Base-by-base conservation (phyloP, 2,888 invertebrate genomes). In the Hemaris fuciformis region DNA sequence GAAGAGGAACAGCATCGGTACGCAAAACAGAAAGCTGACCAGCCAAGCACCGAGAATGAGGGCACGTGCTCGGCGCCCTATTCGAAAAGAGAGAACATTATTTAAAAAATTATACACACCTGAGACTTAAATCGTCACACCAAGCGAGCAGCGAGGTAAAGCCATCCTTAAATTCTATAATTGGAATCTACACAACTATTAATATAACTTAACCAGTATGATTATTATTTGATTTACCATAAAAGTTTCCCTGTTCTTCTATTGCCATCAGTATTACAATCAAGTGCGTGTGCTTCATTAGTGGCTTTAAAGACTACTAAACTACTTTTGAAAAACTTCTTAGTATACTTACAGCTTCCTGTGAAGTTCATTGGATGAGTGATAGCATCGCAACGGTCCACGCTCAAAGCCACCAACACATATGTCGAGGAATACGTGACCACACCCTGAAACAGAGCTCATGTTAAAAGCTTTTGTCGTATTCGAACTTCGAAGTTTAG, bases 291-390 rank as follows among this genome's bases (percentile, higher is more conserved):
- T n/a, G n/a, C n/a, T n/a, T n/a, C n/a, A n/a, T n/a, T n/a, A n/a
- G n/a, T n/a, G n/a, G n/a, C n/a, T n/a, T n/a, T n/a, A n/a, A n/a
- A n/a, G n/a, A n/a, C n/a, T n/a, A n/a, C n/a, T n/a, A n/a, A n/a
- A n/a, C n/a, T n/a, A n/a, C n/a, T n/a, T n/a, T n/a, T n/a, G n/a
- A n/a, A n/a, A n/a, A n/a, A n/a, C n/a, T n/a, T n/a, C n/a, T n/a
- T n/a, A n/a, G n/a, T n/a, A n/a, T n/a, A 96, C 98, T 97, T 93
- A 98, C 98, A 98, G 85, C 98, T 97, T 77, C 97, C 97, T 61
- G 97, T 97, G 86, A 98, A 98, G 88, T 98, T 98, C 97, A 98
- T 97, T 0, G 98, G 98, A 93, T 97, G 96, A 13, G 97, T 97
- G 79, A 98, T 98, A 62, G 98, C 98, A 80, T 98, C 98, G 85